Conservation (phyloP, 2,797 vertebrate species). For the Anguilla anguilla region DNA sequence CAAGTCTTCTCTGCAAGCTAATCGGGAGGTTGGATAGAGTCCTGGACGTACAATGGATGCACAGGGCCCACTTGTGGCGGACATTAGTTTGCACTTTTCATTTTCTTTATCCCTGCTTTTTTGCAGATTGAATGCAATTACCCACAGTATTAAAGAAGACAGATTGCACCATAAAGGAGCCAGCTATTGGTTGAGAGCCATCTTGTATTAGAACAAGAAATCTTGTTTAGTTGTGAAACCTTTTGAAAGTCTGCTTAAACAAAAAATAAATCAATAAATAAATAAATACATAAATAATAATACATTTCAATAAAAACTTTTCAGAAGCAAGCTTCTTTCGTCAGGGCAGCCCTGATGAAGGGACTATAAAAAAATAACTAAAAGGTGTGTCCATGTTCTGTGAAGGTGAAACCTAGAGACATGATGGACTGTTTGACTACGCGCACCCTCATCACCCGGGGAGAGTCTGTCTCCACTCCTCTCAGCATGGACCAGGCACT, state of each 20-base stretch:
- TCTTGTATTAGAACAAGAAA: not conserved
- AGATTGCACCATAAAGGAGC: not conserved
- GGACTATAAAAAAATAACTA: too few species aligned
- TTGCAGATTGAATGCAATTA: not conserved
- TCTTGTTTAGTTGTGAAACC: not conserved
- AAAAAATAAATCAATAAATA: too few species aligned
- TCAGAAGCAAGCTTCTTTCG: too few species aligned
- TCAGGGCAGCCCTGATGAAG: too few species aligned
- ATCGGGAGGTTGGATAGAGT: not conserved
- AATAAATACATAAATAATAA: too few species aligned
- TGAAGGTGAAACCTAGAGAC: conserved; percentile 85
- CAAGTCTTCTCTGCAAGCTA: not conserved
- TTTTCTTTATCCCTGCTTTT: not conserved
- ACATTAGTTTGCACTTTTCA: not conserved
- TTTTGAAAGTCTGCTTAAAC: not conserved
- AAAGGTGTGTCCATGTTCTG: conserved; percentile 34
- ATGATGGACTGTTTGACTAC: conserved; percentile 96
- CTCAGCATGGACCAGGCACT: conserved; percentile 93
- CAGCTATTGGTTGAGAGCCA: not conserved
- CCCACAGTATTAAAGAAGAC: not conserved
- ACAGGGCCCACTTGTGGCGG: conserved; percentile 38
- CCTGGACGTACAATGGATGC: conserved; percentile 11
- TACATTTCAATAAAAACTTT: too few species aligned
- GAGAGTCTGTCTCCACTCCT: conserved; percentile 93
- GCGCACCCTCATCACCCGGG: conserved; percentile 91